These are phyloP conservation scores for Turritopsis rubra DNA, from an alignment of 30 jellyfish, hydroid and myxozoan species.

Conservation along the genomic window DNA sequence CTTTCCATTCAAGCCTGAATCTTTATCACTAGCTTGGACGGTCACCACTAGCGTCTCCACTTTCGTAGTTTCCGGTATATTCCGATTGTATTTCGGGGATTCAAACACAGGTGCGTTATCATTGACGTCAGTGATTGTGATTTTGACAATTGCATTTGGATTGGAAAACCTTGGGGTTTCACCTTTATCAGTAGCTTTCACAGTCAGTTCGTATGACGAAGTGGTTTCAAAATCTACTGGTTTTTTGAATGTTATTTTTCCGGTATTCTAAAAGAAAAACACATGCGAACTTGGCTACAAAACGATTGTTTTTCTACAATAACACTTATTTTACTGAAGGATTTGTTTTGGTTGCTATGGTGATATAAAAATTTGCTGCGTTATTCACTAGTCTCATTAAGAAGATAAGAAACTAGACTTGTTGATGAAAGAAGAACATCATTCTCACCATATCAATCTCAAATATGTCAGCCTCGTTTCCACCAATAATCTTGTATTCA, in stretches of 20 bases:
- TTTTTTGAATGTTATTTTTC: conserved; percentile 39
- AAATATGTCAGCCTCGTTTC: conserved; percentile 28
- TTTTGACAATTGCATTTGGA: conserved; percentile 40
- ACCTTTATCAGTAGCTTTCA: conserved; percentile 69
- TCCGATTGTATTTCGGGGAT: conserved; percentile 17
- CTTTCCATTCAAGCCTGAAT: conserved; percentile 38
- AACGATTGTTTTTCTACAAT: no score
- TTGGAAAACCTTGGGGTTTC: conserved; percentile 36
- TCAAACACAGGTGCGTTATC: conserved; percentile 66
- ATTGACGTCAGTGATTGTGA: conserved; percentile 55
- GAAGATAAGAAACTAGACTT: no score
- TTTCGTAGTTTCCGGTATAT: conserved; percentile 39
- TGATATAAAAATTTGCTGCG: no score
- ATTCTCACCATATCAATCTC: conserved; percentile 42
- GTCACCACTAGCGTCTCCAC: conserved; percentile 30
- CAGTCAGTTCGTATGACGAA: conserved; percentile 48
- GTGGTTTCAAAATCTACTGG: conserved; percentile 65
- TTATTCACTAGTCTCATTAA: no score
- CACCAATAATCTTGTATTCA: conserved; percentile 33
- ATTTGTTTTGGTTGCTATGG: no score
- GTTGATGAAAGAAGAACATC: no score
- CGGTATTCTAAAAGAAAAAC: conserved; percentile 16
- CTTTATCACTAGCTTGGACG: conserved; percentile 48
- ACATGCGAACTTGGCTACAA: no score
- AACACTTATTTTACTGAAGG: no score